phyloP scores from a whole-genome alignment of 2,888 invertebrate genomes.

The Allygus modestus region DNA sequence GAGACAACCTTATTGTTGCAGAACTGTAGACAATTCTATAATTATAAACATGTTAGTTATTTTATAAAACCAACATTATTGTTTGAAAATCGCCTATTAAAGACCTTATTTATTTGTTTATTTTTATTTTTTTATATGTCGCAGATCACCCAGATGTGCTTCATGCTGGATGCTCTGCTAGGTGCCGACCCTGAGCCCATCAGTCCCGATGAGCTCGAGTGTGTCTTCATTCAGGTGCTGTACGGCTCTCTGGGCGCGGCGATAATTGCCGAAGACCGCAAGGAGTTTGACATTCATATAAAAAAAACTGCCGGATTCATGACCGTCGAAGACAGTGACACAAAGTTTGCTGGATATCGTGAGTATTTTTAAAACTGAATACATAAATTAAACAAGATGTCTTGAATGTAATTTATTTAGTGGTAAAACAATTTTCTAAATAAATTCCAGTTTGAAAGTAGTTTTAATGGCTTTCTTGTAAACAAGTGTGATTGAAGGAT shows the following conservation, averaged over 20 bases:
- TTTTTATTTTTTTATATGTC: too few species aligned
- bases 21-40: too few species aligned
- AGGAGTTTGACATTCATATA: conserved; percentile 87
- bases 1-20: too few species aligned
- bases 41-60: too few species aligned
- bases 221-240: conserved; percentile 85
- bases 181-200: conserved; percentile 54
- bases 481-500: too few species aligned
- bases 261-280: conserved; percentile 82
- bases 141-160: conserved; percentile 88
- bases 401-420: neutral
- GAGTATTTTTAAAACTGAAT: conserved; percentile 69
- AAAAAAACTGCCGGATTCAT: conserved; percentile 86
- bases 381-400: too few species aligned
- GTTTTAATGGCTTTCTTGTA: too few species aligned
- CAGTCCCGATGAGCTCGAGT: conserved; percentile 78
- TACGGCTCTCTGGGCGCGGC: conserved; percentile 92
- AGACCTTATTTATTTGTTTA: too few species aligned
- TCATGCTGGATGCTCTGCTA: conserved; percentile 85
- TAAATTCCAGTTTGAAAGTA: too few species aligned
- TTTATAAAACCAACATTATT: too few species aligned
- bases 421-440: neutral
- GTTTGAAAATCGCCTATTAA: too few species aligned
- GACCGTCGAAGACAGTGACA: conserved; percentile 81
- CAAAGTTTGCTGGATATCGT: conserved; percentile 82